These are phyloP conservation scores for Pherbina coryleti DNA, from an alignment of 2,888 invertebrate species.

Conservation along the genomic window DNA sequence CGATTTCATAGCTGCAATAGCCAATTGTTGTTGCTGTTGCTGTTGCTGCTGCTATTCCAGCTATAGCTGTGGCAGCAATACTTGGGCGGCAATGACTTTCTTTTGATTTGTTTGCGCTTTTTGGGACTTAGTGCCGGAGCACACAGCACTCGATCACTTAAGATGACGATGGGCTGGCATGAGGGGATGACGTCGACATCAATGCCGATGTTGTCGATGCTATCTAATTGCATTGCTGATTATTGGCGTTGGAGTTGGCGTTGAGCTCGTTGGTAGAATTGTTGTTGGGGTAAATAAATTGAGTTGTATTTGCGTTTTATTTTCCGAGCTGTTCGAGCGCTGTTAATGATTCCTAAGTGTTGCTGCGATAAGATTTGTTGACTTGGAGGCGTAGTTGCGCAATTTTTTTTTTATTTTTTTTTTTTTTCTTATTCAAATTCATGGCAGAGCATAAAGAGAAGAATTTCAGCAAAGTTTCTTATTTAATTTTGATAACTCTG, in stretches of 20 bases:
- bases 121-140: not conserved
- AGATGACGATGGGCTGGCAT: not conserved
- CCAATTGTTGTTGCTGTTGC: not conserved
- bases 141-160: constrained; percentile 14
- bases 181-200: not conserved
- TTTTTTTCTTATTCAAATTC: no score
- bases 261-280: not conserved
- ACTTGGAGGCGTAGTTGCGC: not conserved
- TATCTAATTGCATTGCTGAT: not conserved
- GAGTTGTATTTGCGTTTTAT: constrained; percentile 21
- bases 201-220: not conserved
- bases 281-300: constrained; percentile 28
- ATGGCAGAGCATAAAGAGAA: no score
- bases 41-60: not conserved
- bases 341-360: not conserved
- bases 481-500: no score
- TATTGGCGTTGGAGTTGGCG: not conserved
- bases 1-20: constrained; percentile 48
- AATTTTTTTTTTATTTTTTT: no score
- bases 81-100: constrained; percentile 45
- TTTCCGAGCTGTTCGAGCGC: not conserved
- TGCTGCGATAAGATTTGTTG: not conserved
- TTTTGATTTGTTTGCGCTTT: constrained; percentile 39
- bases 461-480: no score
- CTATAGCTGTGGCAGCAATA: not conserved